Base-by-base conservation (phyloP, 1,140 invertebrate genomes). In the Aphelenchoides besseyi region DNA sequence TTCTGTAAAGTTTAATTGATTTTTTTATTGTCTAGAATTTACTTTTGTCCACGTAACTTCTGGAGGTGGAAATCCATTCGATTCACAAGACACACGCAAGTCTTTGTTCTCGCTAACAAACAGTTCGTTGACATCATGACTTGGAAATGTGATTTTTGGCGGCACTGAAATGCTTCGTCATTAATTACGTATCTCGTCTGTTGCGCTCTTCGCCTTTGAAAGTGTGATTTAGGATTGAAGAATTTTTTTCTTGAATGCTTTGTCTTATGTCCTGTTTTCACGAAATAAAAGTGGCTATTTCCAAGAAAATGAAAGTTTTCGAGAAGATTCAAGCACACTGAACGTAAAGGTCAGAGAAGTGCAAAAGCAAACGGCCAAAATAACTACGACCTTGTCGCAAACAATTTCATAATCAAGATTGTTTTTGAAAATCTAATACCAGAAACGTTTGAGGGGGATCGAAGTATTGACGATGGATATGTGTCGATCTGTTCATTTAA, bases 31-130 rank as follows among this genome's bases (percentile, higher is more conserved):
- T 70, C 8, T n/a, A n/a, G n/a, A n/a, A n/a, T 26, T 72, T 54
- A 80, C 78, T 71, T 70, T 81, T 28, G 71, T 81, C 78, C 78
- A 80, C 1, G 53, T 69, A 29, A 80, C 71, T 68, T 80, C 72
- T 26, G 78, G 78, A 2, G 74, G 52, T 29, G 78, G 78, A 9
- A 75, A 59, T 12, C 71, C 75, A 5, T 67, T 37, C 29, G 79
- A 71, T 62, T 66, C 54, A 54, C 78, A 80, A 36, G 70, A 32
- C 29, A 74, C 29, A 52, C 69, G 26, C 18, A 80, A 69, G 53
- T 53, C 54, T n/a, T 69, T n/a, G 36, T 71, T 68, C 5, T 62
- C 28, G n/a, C 35, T 68, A n/a, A 54, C 68, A 68, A 73, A 82
- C 16, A 61, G 53, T 41, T 69, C 59, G 0, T 68, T 41, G 23